Base-by-base conservation (phyloP, 2,888 invertebrate genomes). In the Brachynemurus nebulosus region DNA sequence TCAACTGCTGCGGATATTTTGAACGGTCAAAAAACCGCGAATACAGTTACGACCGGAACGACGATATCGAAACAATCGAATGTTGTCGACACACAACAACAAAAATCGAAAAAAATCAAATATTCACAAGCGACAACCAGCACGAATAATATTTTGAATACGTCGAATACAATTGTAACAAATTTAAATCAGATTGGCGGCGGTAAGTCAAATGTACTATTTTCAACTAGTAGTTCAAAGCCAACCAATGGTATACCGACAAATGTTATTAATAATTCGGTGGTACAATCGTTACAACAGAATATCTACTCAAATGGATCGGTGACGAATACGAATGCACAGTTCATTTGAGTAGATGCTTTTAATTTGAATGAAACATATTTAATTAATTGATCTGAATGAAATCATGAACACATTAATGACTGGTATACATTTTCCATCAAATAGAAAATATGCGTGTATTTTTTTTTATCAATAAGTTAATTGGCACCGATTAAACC, bases 101-200 rank as follows among this genome's bases (percentile, higher is more conserved):
- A 12, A 30, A 30, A 30, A 30, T 30, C 30, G 5, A 30, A 30
- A 30, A 30, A 30, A 30, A 14, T 30, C n/a, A 30, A 30, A 30
- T 30, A 30, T 30, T 8, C 30, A 30, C 30, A 30, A 30, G n/a
- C 30, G 30, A n/a, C n/a, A n/a, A n/a, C n/a, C n/a, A n/a, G n/a
- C n/a, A n/a, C n/a, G n/a, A n/a, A n/a, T n/a, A 30, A 30, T 30
- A 23, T 7, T 23, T 12, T 12, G n/a, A 12, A 12, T n/a, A 30
- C 30, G 14, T 12, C n/a, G 4, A 30, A 30, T 30, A 30, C 30
- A 11, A 30, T 30, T 30, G 30, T 30, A 6, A 30, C 30, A 30
- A 30, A 30, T 30, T 30, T 30, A 30, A 30, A 30, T 30, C 30
- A 30, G 14, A 30, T 30, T 30, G 30, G 30, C 14, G 30, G 30